These are phyloP conservation scores for Eidolon helvum DNA, from an alignment of 2,113 vertebrate genomes.

Conservation along the genomic window DNA sequence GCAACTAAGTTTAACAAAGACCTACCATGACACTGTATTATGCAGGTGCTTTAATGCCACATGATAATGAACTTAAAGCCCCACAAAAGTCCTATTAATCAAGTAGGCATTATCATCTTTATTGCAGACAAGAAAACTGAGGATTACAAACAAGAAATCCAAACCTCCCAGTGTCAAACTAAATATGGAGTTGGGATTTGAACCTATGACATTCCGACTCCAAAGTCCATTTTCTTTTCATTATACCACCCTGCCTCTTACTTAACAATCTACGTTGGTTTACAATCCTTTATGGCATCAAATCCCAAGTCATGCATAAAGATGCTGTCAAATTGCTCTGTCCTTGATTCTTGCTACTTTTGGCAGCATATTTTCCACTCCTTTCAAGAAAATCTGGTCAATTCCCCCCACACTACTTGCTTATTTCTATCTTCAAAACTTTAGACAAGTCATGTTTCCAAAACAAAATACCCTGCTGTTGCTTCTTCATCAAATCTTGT, in stretches of 20 bases:
- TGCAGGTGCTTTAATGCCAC: not conserved
- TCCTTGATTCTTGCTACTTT: not conserved
- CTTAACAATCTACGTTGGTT: not conserved
- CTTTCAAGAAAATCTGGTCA: constrained; percentile 29
- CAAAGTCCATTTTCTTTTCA: not conserved
- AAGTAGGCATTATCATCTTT: not conserved
- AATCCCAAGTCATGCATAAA: not conserved
- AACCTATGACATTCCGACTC: not conserved
- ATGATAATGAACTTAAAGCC: constrained; percentile 9
- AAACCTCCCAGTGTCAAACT: constrained; percentile 26
- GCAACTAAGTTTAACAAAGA: not conserved
- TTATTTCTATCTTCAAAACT: constrained; percentile 17
- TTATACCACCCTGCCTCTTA: not conserved
- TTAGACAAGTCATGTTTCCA: not conserved
- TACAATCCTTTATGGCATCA: not conserved
- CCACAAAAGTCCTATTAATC: not conserved
- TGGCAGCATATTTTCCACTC: not conserved
- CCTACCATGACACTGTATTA: not conserved
- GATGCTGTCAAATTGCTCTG: not conserved
- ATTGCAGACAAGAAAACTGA: not conserved
- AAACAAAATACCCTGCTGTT: not conserved
- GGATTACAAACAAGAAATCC: constrained; percentile 1
- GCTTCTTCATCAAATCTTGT: not conserved
- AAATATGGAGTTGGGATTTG: not conserved
- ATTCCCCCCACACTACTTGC: not conserved